Conservation (phyloP, 2,888 invertebrate species). For the Aleiodes alternator region DNA sequence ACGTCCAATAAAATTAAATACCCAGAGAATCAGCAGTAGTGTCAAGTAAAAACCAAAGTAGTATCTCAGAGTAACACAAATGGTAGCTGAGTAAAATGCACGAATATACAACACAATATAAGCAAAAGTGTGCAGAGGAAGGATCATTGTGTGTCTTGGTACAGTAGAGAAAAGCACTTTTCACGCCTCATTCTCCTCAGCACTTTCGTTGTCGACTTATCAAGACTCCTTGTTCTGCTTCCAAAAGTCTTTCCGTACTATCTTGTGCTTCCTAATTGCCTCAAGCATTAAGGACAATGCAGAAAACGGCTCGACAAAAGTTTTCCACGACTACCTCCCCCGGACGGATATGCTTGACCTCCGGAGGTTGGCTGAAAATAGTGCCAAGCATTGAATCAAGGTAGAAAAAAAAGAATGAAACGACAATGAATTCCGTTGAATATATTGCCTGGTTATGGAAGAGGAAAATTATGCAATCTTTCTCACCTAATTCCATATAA, state of each 20-base stretch:
- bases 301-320: conserved; percentile 30
- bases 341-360: conserved; percentile 29
- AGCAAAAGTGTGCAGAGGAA: conserved; percentile 23
- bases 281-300: conserved; percentile 33
- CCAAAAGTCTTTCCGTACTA: conserved; percentile 17
- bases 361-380: neutral
- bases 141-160: conserved; percentile 1
- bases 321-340: conserved; percentile 7
- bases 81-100: no score
- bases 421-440: neutral
- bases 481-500: no score
- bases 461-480: neutral
- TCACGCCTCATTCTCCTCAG: conserved; percentile 32
- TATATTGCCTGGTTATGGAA: neutral
- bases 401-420: neutral
- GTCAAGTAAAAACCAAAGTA: neutral
- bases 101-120: neutral
- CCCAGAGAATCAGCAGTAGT: neutral
- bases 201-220: conserved; percentile 36
- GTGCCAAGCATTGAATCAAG: conserved; percentile 9
- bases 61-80: neutral
- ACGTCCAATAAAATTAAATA: neutral
- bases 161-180: conserved; percentile 34
- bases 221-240: conserved; percentile 29
- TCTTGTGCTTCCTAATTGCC: conserved; percentile 29